phyloP scores from a whole-genome alignment of 2,888 invertebrate species.

The Rhaphigaster nebulosa region DNA sequence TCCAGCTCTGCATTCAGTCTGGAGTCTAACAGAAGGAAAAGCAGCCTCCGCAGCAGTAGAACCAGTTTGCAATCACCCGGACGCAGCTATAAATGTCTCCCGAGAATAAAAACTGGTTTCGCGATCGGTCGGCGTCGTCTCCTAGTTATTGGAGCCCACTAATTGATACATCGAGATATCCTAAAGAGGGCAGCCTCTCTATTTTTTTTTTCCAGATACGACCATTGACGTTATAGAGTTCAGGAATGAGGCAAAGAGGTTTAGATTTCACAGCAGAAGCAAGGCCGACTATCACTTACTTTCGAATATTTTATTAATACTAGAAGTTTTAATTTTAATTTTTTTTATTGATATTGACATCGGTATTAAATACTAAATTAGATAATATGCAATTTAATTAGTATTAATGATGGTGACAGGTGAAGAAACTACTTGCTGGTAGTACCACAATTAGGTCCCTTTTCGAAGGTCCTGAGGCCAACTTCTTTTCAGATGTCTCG shows the following conservation, averaged over 20 bases:
- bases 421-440: no score
- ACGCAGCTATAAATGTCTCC: constrained; percentile 1
- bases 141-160: background rate
- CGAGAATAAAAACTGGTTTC: background rate
- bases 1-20: background rate
- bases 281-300: background rate
- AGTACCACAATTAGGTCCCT: no score
- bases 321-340: no score
- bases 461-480: no score
- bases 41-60: background rate
- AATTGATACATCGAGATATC: constrained; percentile 10
- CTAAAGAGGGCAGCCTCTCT: background rate
- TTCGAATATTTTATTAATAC: background rate
- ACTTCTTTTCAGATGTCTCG: no score
- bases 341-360: no score
- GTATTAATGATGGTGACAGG: no score
- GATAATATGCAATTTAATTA: no score
- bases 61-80: constrained; percentile 14
- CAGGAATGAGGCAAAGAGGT: background rate
- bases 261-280: background rate
- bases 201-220: background rate
- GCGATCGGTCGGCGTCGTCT: constrained; percentile 10
- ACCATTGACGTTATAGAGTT: background rate
- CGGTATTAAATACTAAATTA: no score
- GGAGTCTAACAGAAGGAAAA: background rate